Conservation (phyloP, 2,113 vertebrate species). For the Anolis sagrei region DNA sequence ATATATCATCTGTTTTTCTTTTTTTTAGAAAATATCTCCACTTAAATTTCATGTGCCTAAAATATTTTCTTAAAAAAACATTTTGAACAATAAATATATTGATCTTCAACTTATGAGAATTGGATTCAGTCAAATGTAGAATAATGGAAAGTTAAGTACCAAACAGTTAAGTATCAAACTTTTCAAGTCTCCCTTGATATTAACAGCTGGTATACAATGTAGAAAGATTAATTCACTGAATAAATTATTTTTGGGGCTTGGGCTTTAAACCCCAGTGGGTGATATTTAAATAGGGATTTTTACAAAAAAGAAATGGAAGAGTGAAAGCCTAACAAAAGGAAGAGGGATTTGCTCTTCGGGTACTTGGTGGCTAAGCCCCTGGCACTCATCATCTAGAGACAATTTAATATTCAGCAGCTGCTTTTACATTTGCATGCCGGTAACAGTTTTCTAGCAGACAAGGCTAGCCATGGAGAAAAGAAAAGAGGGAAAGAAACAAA, state of each 20-base stretch:
- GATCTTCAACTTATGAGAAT: background rate
- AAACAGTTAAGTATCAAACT: background rate
- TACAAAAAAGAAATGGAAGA: background rate
- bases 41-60: background rate
- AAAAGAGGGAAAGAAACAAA: conserved; percentile 57
- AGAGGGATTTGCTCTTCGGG: conserved; percentile 2
- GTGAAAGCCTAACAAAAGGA: conserved; percentile 9
- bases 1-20: too few relatives aligned
- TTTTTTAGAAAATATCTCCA: too few relatives aligned
- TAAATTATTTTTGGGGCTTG: background rate
- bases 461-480: conserved; percentile 64
- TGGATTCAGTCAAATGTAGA: background rate
- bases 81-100: background rate
- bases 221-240: background rate
- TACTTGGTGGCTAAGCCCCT: conserved; percentile 22
- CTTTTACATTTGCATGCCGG: conserved; percentile 56
- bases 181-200: background rate
- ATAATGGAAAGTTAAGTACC: background rate
- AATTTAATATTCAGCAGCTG: conserved; percentile 47
- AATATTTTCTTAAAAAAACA: background rate
- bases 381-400: conserved; percentile 44
- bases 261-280: background rate
- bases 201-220: background rate
- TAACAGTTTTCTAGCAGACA: conserved; percentile 58
- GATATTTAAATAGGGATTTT: conserved; percentile 21